A percentile compares a stretch with the other conserved stretches of the same genome.
Conservation (phyloP, 2,797 vertebrate species). For the Caiman crocodilus region DNA sequence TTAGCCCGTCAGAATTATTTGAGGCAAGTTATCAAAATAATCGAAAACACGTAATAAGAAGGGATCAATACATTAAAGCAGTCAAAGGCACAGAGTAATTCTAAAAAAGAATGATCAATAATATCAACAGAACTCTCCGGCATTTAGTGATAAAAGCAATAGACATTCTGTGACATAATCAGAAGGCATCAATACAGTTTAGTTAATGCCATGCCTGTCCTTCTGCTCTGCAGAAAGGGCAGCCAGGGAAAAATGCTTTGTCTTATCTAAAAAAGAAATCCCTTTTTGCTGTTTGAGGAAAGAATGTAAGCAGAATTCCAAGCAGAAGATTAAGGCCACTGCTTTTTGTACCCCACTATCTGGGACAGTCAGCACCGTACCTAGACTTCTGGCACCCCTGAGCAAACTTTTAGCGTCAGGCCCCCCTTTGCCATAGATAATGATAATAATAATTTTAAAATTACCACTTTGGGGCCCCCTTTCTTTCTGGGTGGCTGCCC, state of each 20-base stretch:
- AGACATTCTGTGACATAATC: not conserved
- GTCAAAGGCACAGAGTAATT: slow-evolving; percentile 44
- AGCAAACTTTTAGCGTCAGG: too few species aligned
- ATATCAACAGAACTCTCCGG: not conserved
- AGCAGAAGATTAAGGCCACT: not conserved
- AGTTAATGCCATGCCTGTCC: not conserved
- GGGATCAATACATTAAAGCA: slow-evolving; percentile 45
- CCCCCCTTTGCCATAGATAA: too few species aligned
- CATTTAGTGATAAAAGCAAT: slow-evolving; percentile 1
- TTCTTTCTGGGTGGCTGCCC: too few species aligned
- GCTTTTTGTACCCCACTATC: not conserved
- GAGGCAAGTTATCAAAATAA: slow-evolving; percentile 72
- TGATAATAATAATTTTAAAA: too few species aligned
- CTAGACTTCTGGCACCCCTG: too few species aligned
- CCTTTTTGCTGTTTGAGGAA: not conserved
- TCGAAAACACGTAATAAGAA: slow-evolving; percentile 67
- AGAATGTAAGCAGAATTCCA: not conserved
- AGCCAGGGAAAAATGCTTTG: not conserved
- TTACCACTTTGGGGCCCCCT: too few species aligned
- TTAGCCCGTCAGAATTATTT: slow-evolving; percentile 64
- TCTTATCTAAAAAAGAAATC: not conserved
- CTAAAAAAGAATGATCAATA: slow-evolving; percentile 51
- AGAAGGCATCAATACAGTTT: not conserved
- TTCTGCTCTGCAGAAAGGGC: not conserved
- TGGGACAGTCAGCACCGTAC: too few species aligned